These are phyloP conservation scores for Phallusia fumigata DNA, from an alignment of 23 tunicate genomes.

Conservation along the genomic window DNA sequence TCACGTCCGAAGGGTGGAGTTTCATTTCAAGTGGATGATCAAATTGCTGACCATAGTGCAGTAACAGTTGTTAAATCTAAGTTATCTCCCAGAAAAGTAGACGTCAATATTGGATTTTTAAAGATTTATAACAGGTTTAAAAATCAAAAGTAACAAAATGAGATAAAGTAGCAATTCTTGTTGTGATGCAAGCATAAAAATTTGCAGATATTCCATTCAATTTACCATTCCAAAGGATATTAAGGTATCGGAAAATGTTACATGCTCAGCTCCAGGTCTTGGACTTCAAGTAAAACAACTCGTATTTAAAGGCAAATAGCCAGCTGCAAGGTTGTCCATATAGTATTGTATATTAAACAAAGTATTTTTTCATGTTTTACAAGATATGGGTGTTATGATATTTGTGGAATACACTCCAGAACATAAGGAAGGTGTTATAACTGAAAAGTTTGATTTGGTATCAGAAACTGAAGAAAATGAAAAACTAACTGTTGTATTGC, in stretches of 20 bases:
- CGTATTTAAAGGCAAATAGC: neutral
- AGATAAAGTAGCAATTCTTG: too few species aligned
- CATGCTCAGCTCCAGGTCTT: conserved; percentile 15
- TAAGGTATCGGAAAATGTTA: neutral
- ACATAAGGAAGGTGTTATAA: conserved; percentile 37
- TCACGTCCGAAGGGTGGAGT: neutral
- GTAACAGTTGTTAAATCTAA: neutral
- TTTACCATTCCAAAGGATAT: conserved; percentile 8
- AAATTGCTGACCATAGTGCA: neutral
- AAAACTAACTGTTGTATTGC: conserved; percentile 25
- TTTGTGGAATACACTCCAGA: conserved; percentile 22
- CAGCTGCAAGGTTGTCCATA: neutral
- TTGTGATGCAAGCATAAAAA: too few species aligned
- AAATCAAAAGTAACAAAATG: neutral
- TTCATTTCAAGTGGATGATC: neutral
- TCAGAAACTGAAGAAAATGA: neutral
- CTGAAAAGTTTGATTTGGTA: conserved; percentile 15
- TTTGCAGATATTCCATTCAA: conserved; percentile 12
- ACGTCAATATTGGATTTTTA: conserved; percentile 31
- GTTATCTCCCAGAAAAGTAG: neutral
- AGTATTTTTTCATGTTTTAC: neutral
- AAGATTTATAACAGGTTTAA: conserved; percentile 37
- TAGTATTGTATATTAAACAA: neutral
- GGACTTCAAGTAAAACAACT: conserved; percentile 14
- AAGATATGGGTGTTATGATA: conserved; percentile 5